phyloP scores from a whole-genome alignment of 2,797 vertebrate genomes.

The Gymnothorax reevesii region DNA sequence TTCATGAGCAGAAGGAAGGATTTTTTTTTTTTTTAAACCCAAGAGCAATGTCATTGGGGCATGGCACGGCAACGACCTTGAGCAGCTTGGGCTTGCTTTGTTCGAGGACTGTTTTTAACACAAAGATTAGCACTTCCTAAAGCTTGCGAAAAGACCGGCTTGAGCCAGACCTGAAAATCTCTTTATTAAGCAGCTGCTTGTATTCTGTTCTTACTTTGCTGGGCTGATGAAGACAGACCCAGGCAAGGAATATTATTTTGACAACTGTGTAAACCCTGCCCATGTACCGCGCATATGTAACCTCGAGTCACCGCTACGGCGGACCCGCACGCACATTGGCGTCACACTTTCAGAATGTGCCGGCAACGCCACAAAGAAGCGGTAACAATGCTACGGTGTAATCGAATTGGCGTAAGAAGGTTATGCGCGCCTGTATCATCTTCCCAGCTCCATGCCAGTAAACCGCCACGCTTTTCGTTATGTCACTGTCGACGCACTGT shows the following conservation, averaged over 20 bases:
- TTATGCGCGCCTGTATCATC: neutral
- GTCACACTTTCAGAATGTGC: neutral
- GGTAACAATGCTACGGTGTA: neutral
- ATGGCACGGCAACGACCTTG: neutral
- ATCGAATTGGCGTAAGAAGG: neutral
- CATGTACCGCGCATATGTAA: neutral
- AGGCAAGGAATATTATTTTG: slow-evolving; percentile 14
- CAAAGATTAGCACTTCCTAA: neutral
- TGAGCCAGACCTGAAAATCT: neutral
- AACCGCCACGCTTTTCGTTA: neutral
- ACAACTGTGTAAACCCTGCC: slow-evolving; percentile 15
- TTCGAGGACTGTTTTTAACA: neutral
- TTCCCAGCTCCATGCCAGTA: neutral
- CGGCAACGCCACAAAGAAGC: neutral
- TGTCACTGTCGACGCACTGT: neutral
- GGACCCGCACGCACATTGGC: neutral
- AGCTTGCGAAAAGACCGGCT: neutral
- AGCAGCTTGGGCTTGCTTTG: slow-evolving; percentile 5
- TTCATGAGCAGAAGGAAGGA: neutral
- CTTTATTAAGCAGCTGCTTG: neutral
- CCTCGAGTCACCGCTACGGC: neutral
- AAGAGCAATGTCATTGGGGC: neutral
- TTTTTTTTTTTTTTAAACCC: neutral
- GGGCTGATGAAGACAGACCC: neutral
- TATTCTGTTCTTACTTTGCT: slow-evolving; percentile 13